These are phyloP conservation scores for Coccyzus lansbergi DNA, from an alignment of 2,797 vertebrate species.

Conservation along the genomic window DNA sequence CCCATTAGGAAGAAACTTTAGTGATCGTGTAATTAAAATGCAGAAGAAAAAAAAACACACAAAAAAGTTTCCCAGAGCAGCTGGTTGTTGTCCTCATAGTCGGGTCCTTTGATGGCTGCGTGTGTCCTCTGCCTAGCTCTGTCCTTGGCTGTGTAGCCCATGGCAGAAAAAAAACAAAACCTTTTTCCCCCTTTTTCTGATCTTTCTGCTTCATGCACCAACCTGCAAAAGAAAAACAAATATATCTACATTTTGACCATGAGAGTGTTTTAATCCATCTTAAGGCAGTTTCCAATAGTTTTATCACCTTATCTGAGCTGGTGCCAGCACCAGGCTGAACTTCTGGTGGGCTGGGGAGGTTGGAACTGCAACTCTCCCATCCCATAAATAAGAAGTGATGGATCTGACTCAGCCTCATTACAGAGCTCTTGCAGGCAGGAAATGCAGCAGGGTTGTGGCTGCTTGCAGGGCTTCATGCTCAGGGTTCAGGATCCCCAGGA, in stretches of 20 bases:
- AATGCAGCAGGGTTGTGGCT: not conserved
- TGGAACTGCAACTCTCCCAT: not conserved
- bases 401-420: not conserved
- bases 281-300: not conserved
- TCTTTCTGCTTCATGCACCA: not conserved
- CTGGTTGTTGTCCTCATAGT: not conserved
- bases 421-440: not conserved
- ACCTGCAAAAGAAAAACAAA: not conserved
- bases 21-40: accelerated
- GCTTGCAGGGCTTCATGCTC: not conserved
- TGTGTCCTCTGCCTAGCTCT: not conserved
- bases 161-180: not conserved
- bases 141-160: not conserved
- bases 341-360: not conserved
- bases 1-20: not conserved
- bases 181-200: not conserved
- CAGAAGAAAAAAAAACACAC: not conserved
- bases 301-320: not conserved
- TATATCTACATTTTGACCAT: not conserved
- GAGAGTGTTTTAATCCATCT: not conserved
- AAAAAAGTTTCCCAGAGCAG: not conserved
- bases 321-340: not conserved
- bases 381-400: not conserved
- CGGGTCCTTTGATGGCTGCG: not conserved
- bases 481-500: not conserved